A percentile compares a stretch with the other conserved stretches of the same genome.
Conservation (phyloP, 2,797 vertebrate genomes). For the Pachyuromys duprasi region DNA sequence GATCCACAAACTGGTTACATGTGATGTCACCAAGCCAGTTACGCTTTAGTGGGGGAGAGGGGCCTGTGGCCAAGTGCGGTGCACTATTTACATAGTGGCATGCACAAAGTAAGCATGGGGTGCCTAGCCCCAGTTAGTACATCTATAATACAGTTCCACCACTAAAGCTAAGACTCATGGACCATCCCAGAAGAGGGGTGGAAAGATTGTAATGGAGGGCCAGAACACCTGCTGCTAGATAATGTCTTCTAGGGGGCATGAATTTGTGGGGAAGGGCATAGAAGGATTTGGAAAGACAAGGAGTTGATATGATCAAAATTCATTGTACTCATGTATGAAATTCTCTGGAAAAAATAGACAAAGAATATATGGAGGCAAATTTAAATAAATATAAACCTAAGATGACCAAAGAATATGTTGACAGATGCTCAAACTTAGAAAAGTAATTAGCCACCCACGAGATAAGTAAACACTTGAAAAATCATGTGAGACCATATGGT, state of each 20-base stretch:
- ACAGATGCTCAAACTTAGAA: not conserved
- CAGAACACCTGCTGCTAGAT: not conserved
- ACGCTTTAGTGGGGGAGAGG: not conserved
- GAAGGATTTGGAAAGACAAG: not conserved
- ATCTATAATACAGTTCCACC: not conserved
- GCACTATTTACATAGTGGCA: not conserved
- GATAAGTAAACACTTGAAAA: not conserved
- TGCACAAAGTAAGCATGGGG: not conserved
- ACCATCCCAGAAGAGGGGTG: not conserved
- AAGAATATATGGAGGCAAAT: not conserved
- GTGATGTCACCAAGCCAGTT: not conserved
- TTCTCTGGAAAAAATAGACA: not conserved
- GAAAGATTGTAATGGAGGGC: not conserved
- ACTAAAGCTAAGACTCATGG: not conserved
- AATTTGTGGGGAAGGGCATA: not conserved
- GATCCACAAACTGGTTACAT: not conserved
- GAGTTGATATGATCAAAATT: not conserved
- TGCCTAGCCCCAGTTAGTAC: not conserved
- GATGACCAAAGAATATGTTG: not conserved
- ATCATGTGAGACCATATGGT: not conserved
- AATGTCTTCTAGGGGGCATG: not conserved
- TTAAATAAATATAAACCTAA: not conserved
- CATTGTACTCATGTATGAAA: not conserved
- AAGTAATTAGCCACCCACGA: not conserved
- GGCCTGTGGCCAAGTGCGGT: not conserved